Percentiles rank a stretch among this genome's conserved stretches.
phyloP scores from a whole-genome alignment of 2,888 invertebrate species.

The Ariolimax columbianus region DNA sequence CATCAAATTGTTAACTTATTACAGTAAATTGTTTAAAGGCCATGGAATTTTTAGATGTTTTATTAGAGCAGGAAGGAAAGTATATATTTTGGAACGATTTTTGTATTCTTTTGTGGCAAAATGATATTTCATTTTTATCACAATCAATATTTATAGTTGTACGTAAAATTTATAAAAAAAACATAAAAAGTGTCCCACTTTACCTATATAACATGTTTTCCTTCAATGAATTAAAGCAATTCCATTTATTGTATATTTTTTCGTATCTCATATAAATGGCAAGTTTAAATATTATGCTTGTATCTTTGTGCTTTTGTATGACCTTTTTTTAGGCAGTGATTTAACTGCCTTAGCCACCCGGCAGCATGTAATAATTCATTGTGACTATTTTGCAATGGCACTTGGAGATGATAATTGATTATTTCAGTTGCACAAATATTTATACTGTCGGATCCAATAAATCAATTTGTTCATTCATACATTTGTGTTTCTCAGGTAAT shows the following conservation, averaged over 20 bases:
- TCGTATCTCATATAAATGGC: neutral
- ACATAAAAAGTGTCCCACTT: too few species aligned
- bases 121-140: too few species aligned
- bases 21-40: too few species aligned
- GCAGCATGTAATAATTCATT: neutral
- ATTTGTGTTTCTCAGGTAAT: conserved; percentile 26
- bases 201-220: too few species aligned
- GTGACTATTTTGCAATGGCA: neutral
- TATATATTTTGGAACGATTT: too few species aligned
- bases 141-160: too few species aligned
- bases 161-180: too few species aligned
- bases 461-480: neutral
- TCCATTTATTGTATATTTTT: neutral
- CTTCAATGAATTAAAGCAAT: too few species aligned
- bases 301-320: neutral
- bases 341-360: neutral
- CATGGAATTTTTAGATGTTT: too few species aligned
- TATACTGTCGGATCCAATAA: neutral
- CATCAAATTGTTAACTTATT: too few species aligned
- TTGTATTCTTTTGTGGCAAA: too few species aligned
- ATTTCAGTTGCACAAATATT: neutral
- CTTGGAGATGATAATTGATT: neutral
- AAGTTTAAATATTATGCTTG: neutral
- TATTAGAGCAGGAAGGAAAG: too few species aligned
- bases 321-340: neutral